Base-by-base conservation (phyloP, 2,888 invertebrate genomes). In the Cerceris rybyensis region DNA sequence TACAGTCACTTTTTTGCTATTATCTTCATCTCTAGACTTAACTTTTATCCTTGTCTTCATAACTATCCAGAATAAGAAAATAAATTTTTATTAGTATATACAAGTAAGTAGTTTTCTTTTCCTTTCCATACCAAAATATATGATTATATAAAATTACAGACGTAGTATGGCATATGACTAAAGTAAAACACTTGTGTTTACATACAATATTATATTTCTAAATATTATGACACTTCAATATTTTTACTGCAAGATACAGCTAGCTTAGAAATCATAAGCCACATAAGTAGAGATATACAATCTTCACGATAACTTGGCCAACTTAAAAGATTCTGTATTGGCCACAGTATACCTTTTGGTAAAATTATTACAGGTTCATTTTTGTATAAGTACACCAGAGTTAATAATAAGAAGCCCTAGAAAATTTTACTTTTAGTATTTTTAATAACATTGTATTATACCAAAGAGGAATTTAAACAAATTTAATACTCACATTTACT, bases 211-310 rank as follows among this genome's bases (percentile, higher is more conserved):
- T 50, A 11, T n/a, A 43, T 46, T 17, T 43, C 6, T 57, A 17
- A 9, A 49, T 55, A 61, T 72, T 64, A 81, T 49, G 43, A 69
- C 17, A 59, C 13, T 9, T 75, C 39, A 58, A 75, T 68, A n/a
- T 78, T 72, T 65, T 66, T 72, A 50, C 52, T 78, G 42, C 58
- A 80, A 7, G 75, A 78, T 72, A 85, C 17, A 81, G 86, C 89
- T 46, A 88, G 46, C 78, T 83, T 89, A 42, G 69, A 46, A 14
- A 84, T 85, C 28, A 89, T 46, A 55, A 89, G 75, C 92, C 92
- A 92, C 49, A 78, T 79, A n/a, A 87, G 54, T 39, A 92, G 80
- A 61, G 92, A 92, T 76, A 92, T 90, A 6, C 89, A 87, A 80
- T 87, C 88, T 43, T 87, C 85, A 6, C 87, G 79, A 41, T 78